Conservation (phyloP, 2,888 invertebrate genomes). For the Frankliniella fusca region DNA sequence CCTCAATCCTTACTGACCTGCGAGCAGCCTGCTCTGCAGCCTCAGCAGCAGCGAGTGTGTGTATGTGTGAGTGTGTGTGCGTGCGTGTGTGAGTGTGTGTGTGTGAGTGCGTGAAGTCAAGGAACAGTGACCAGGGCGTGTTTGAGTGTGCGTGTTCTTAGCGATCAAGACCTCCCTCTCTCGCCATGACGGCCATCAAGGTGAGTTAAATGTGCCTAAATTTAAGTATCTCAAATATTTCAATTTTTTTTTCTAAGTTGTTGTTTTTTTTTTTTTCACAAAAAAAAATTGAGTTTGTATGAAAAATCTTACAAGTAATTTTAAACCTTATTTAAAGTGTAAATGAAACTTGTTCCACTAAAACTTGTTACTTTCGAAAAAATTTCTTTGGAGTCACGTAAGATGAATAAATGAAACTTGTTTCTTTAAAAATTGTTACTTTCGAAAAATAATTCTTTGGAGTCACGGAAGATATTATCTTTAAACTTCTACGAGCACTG, state of each 20-base stretch:
- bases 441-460: no score
- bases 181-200: neutral
- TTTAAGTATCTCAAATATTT: neutral
- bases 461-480: no score
- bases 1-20: neutral
- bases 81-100: neutral
- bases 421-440: no score
- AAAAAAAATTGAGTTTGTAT: neutral
- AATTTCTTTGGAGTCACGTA: no score
- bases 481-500: no score
- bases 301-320: neutral
- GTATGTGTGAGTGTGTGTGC: neutral
- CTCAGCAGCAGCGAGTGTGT: neutral
- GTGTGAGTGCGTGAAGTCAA: neutral
- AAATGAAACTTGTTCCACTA: neutral
- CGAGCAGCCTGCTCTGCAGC: neutral
- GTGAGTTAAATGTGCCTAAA: neutral
- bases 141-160: neutral
- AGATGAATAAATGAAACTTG: no score
- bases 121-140: neutral
- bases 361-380: neutral
- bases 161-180: neutral
- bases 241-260: neutral
- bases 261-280: no score
- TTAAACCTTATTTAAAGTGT: neutral